These are phyloP conservation scores for Potamarius usumacintae DNA, from an alignment of 2,113 vertebrate genomes.

Conservation along the genomic window DNA sequence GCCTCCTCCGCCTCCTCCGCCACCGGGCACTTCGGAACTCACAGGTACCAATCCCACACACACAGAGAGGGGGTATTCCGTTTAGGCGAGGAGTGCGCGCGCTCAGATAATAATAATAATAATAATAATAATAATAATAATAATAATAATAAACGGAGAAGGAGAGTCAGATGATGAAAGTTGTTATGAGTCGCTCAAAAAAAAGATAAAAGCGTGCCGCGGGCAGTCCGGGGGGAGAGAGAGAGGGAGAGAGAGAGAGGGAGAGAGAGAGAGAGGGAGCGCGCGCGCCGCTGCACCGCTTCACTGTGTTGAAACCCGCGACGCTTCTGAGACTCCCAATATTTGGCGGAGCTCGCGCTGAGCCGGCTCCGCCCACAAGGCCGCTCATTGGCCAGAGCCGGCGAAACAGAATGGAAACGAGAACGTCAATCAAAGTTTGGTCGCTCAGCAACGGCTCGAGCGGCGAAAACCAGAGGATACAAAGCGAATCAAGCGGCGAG, in stretches of 20 bases:
- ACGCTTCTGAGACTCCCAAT: constrained; percentile 61
- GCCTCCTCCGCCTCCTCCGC: too few relatives aligned
- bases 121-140: constrained; percentile 52
- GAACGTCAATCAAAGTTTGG: constrained; percentile 66
- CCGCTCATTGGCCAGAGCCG: constrained; percentile 67
- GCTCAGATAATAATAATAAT: constrained; percentile 47
- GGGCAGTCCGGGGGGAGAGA: constrained; percentile 40
- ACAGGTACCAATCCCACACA: too few relatives aligned
- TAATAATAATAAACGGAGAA: constrained; percentile 41
- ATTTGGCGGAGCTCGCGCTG: constrained; percentile 64
- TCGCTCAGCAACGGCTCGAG: constrained; percentile 53
- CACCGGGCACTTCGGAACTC: too few relatives aligned
- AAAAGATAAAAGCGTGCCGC: neutral
- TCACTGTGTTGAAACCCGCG: constrained; percentile 64
- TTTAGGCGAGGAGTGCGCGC: constrained; percentile 26
- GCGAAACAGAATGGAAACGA: constrained; percentile 49
- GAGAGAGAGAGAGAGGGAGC: constrained; percentile 20
- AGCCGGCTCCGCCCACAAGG: constrained; percentile 63
- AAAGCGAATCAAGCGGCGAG: neutral
- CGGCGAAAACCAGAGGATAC: constrained; percentile 16
- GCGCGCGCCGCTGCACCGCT: neutral
- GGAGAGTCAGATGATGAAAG: constrained; percentile 67
- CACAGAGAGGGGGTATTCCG: constrained; percentile 54
- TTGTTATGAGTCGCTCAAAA: constrained; percentile 63
- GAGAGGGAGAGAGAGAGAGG: constrained; percentile 37